A percentile compares a stretch with the other conserved stretches of the same genome.
Conservation (phyloP, 2,888 invertebrate genomes). For the Phragmatobia fuliginosa region DNA sequence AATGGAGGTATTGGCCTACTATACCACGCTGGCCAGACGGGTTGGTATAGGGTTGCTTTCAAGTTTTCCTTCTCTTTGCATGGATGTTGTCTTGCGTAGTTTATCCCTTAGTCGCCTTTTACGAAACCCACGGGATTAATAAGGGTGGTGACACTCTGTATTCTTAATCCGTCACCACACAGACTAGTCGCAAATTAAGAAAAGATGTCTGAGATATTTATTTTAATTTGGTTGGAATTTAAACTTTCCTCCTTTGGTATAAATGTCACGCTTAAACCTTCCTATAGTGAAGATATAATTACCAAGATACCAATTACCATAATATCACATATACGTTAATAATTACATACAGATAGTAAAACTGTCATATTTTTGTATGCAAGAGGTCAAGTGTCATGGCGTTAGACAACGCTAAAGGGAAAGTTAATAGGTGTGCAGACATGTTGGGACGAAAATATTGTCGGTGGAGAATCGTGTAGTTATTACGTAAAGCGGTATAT, state of each 20-base stretch:
- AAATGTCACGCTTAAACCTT: neutral
- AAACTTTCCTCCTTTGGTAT: neutral
- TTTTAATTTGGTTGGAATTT: neutral
- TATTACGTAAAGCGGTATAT: slow-evolving; percentile 1
- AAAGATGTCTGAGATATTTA: too few relatives aligned
- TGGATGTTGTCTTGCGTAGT: too few relatives aligned
- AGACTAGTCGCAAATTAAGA: too few relatives aligned
- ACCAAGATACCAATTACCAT: neutral
- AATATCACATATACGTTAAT: neutral
- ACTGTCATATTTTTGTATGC: slow-evolving; percentile 15
- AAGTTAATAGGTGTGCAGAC: slow-evolving; percentile 19
- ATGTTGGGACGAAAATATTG: slow-evolving; percentile 9
- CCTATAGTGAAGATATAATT: neutral
- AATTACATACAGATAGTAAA: slow-evolving; percentile 8
- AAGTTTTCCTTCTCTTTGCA: too few relatives aligned
- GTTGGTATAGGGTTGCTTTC: too few relatives aligned
- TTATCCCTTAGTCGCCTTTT: too few relatives aligned
- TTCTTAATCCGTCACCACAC: too few relatives aligned
- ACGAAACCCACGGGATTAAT: too few relatives aligned
- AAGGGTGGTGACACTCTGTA: too few relatives aligned
- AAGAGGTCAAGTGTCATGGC: slow-evolving; percentile 17
- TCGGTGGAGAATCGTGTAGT: slow-evolving; percentile 10
- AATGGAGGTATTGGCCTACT: too few relatives aligned
- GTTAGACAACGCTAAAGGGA: slow-evolving; percentile 17
- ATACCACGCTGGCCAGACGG: too few relatives aligned